Conservation (phyloP, 2,888 invertebrate genomes). For the Cacoxenus indagator region DNA sequence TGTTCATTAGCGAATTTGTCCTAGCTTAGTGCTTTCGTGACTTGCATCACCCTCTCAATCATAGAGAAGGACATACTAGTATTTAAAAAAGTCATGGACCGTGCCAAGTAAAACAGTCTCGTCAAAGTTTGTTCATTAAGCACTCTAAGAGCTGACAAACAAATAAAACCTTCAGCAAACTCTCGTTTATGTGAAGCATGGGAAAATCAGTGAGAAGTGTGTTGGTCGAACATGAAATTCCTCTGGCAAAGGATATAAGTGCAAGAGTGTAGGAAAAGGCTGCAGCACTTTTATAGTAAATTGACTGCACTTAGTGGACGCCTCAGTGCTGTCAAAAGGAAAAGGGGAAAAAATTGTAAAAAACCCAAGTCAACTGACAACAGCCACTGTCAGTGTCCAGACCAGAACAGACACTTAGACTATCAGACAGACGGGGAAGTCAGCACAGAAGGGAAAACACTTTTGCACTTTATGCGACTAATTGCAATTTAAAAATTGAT, state of each 20-base stretch:
- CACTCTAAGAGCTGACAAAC: background rate
- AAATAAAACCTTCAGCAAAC: background rate
- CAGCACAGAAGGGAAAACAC: background rate
- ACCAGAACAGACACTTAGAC: background rate
- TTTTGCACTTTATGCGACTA: slow-evolving; percentile 20
- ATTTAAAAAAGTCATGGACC: background rate
- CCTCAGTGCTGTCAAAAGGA: background rate
- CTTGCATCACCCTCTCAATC: too few relatives aligned
- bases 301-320: background rate
- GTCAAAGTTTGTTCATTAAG: background rate
- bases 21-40: too few relatives aligned
- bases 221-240: background rate
- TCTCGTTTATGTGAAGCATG: too few relatives aligned
- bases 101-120: background rate
- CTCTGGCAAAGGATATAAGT: background rate
- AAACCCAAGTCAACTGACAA: background rate
- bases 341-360: too few relatives aligned
- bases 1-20: too few relatives aligned
- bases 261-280: background rate
- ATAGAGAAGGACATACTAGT: too few relatives aligned
- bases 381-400: background rate
- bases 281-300: background rate
- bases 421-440: background rate
- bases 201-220: too few relatives aligned
- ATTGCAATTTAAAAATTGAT: slow-evolving; percentile 34